These are phyloP conservation scores for Trileptium ribeirensis DNA, from an alignment of 2,888 invertebrate genomes.

Conservation along the genomic window DNA sequence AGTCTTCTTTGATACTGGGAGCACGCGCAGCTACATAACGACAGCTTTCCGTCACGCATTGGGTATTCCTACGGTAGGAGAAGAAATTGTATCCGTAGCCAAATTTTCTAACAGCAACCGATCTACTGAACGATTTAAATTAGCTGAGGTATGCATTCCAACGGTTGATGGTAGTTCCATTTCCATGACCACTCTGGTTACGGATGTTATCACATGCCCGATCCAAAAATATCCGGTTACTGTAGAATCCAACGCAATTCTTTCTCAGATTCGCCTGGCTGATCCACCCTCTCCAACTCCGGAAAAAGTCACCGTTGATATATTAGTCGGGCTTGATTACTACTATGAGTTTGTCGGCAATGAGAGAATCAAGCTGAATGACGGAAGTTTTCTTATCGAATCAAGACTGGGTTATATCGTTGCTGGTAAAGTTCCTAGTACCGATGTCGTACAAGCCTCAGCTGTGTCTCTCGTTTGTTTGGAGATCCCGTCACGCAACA, in stretches of 20 bases:
- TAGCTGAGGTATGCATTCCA: too few species aligned
- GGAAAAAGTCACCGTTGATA: not conserved
- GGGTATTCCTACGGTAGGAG: too few species aligned
- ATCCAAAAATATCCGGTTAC: not conserved
- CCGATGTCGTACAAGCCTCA: not conserved
- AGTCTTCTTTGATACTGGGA: too few species aligned
- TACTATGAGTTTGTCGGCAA: not conserved
- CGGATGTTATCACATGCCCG: too few species aligned
- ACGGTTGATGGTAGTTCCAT: too few species aligned
- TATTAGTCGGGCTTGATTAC: not conserved
- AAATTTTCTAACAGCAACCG: too few species aligned
- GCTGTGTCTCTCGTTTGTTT: not conserved
- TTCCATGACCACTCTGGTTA: too few species aligned
- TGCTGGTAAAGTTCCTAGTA: not conserved
- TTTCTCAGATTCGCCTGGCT: not conserved
- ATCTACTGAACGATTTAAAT: too few species aligned
- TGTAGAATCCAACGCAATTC: not conserved
- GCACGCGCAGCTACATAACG: too few species aligned
- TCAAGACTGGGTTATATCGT: not conserved
- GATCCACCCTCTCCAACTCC: not conserved
- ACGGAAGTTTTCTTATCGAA: not conserved
- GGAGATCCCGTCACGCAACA: not conserved
- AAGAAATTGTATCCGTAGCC: too few species aligned
- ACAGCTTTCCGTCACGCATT: too few species aligned
- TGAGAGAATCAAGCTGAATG: slow-evolving; percentile 1